Evolutionary conservation across 2,888 invertebrate species (phyloP), one percentile per base, ranked within the genome.

Genomic region (Stenodema calcarata): DNA sequence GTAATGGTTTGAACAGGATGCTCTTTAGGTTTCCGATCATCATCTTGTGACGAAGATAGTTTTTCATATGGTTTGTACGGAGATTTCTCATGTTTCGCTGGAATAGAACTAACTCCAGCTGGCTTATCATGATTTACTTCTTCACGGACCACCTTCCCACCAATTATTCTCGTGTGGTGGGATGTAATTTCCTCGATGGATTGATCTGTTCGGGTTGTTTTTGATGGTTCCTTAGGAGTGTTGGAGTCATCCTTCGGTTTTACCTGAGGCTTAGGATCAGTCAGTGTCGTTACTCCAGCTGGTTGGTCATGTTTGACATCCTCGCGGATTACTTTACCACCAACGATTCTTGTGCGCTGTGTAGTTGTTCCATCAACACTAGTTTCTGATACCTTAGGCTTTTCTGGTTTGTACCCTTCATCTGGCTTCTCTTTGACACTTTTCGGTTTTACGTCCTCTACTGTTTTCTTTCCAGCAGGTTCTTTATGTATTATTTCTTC

Each of bases 61-160:
- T 18, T 42, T 1, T 42, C 54, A 54, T 35, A 35, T 2, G 35
- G 35, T 35, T 35, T 54, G 11, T 3, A 54, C 16, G 54, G 54
- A 18, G 54, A 54, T 73, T 73, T 14, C 23, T 73, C 14, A 1
- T 42, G 44, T 12, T 78, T 23, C 3, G 14, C 27, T 78, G 18
- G 42, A 0, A 78, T 27, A 42, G 78, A 44, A 41, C 44, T 41
- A 16, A 78, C 78, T 18, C 78, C 78, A 41, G 78, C 78, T 23
- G 78, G 78, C 28, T 16, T 42, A 78, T 78, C 78, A 27, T 78
- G 78, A 7, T n/a, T 0, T 27, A 44, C 1, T 23, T 54, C 54
- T 80, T 50, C 54, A 14, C 54, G 54, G 16, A 89, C 85, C 23
- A 89, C 54, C 80, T 89, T 89, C n/a, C 88, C 88, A 30, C 88